These are phyloP conservation scores for Typhlomys cinereus DNA, from an alignment of 2,113 vertebrate species.

Conservation along the genomic window DNA sequence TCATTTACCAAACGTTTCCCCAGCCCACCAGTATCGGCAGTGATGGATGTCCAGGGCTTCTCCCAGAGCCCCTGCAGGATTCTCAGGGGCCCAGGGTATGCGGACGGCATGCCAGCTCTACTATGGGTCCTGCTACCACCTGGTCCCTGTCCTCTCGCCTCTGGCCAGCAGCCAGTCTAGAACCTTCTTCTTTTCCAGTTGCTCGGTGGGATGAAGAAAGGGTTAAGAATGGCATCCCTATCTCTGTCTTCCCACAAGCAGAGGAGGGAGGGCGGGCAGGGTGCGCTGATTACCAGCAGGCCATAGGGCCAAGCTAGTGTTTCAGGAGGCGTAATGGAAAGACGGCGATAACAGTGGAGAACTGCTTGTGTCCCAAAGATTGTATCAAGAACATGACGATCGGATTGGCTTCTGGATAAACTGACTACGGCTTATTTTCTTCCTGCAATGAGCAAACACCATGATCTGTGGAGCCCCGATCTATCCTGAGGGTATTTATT, in stretches of 20 bases:
- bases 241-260: not conserved
- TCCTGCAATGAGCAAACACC: not conserved
- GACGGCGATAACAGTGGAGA: not conserved
- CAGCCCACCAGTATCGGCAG: not conserved
- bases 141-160: not conserved
- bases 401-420: not conserved
- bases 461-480: not conserved
- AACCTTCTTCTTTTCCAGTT: not conserved
- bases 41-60: not conserved
- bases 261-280: not conserved
- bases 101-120: fast-evolving
- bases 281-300: not conserved
- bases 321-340: not conserved
- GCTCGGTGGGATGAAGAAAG: not conserved
- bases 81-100: not conserved
- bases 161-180: not conserved
- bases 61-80: not conserved
- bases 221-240: not conserved
- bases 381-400: not conserved
- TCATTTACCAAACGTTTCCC: not conserved
- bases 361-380: not conserved
- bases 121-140: not conserved
- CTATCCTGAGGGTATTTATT: not conserved
- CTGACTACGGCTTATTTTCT: not conserved
- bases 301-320: not conserved